A percentile compares a stretch with the other conserved stretches of the same genome.
phyloP scores from a whole-genome alignment of 2,888 invertebrate species.

The Cataglyphis altisquamis region DNA sequence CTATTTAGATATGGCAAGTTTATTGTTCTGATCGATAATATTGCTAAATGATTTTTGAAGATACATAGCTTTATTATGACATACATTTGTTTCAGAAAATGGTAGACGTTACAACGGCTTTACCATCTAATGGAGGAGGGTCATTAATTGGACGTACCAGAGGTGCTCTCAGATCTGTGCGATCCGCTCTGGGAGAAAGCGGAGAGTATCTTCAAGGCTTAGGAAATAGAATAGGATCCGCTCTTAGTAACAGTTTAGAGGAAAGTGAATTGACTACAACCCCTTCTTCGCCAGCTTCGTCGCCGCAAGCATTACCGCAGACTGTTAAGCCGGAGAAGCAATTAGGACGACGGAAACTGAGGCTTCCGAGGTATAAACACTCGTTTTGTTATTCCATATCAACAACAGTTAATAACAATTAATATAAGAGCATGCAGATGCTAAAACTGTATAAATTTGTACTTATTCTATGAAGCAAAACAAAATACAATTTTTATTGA shows the following conservation, averaged over 20 bases:
- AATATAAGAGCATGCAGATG: not conserved
- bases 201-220: constrained; percentile 85
- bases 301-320: constrained; percentile 71
- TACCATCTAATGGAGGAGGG: constrained; percentile 76
- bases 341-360: constrained; percentile 77
- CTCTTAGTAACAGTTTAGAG: constrained; percentile 84
- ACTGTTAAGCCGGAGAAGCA: constrained; percentile 73
- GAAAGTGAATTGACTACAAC: constrained; percentile 82
- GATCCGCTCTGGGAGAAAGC: constrained; percentile 83
- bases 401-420: not conserved
- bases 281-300: constrained; percentile 80
- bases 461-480: not conserved
- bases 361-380: constrained; percentile 78
- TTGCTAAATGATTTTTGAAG: not conserved
- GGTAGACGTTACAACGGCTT: constrained; percentile 82
- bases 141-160: constrained; percentile 84
- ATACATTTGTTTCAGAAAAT: constrained; percentile 65
- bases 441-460: constrained; percentile 1
- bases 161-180: constrained; percentile 84
- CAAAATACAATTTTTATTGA: not conserved
- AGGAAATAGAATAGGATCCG: constrained; percentile 83
- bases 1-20: not conserved
- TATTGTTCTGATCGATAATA: too few relatives aligned
- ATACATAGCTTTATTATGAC: not conserved
- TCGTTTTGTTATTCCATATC: not conserved